phyloP scores from a whole-genome alignment of 2,113 vertebrate species.

The Galemys pyrenaicus region DNA sequence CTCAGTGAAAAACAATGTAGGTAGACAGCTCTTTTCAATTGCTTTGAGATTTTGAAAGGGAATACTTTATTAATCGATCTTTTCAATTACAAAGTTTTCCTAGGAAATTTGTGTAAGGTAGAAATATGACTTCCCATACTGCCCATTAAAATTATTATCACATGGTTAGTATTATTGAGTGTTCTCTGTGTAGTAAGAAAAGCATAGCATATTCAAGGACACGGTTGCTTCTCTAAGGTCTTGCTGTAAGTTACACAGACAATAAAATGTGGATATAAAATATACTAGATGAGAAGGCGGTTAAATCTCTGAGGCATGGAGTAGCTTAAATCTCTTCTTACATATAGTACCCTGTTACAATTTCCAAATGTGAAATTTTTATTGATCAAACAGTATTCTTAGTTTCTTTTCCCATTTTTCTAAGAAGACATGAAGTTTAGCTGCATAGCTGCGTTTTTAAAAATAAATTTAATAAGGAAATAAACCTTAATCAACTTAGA shows the following conservation, averaged over 20 bases:
- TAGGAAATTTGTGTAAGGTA: neutral
- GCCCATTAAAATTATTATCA: constrained; percentile 12
- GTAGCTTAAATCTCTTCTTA: constrained; percentile 21
- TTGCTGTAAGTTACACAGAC: neutral
- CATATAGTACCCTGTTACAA: neutral
- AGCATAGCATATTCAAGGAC: neutral
- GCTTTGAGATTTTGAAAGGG: neutral
- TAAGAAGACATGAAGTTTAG: neutral
- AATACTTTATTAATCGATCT: neutral
- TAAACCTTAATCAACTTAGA: neutral
- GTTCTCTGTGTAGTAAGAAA: neutral
- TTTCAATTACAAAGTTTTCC: neutral
- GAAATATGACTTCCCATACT: neutral
- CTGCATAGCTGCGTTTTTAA: no score
- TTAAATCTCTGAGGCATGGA: neutral
- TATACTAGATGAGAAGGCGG: neutral
- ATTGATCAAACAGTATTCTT: neutral
- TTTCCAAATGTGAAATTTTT: constrained; percentile 7
- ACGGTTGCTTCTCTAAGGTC: neutral
- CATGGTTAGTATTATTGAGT: neutral
- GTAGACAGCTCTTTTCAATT: neutral
- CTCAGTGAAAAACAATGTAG: neutral
- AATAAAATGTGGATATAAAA: constrained; percentile 29
- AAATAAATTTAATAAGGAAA: neutral
- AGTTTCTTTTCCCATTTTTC: neutral